These are phyloP conservation scores for Listrodromus nycthemerus DNA, from an alignment of 2,888 invertebrate species.

Conservation along the genomic window DNA sequence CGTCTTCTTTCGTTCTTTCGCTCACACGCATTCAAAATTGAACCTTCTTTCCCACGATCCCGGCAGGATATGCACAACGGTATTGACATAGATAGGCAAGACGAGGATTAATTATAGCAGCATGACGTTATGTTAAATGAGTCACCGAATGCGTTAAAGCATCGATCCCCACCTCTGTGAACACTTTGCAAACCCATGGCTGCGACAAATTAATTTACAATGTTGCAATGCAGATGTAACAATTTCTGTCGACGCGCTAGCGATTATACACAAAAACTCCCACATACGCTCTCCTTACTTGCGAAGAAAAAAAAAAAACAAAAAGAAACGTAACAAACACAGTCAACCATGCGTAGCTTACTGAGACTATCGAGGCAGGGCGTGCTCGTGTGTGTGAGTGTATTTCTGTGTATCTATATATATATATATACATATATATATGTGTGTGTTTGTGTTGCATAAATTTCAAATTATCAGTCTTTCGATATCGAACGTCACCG, in stretches of 20 bases:
- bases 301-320: not conserved
- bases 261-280: constrained; percentile 9
- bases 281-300: constrained; percentile 2
- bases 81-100: constrained; percentile 31
- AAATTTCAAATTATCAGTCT: constrained; percentile 69
- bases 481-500: constrained; percentile 63
- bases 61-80: constrained; percentile 18
- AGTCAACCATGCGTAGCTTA: constrained; percentile 13
- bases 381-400: constrained; percentile 5
- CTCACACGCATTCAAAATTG: not conserved
- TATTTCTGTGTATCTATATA: not conserved
- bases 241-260: not conserved
- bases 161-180: constrained; percentile 17
- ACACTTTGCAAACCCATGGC: not conserved
- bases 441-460: constrained; percentile 46
- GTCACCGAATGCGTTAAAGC: constrained; percentile 14
- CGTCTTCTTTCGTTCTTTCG: not conserved
- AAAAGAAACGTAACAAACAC: constrained; percentile 5
- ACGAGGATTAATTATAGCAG: constrained; percentile 18
- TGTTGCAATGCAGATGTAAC: not conserved
- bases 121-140: not conserved
- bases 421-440: constrained; percentile 12
- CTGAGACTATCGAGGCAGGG: constrained; percentile 28
- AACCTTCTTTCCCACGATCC: not conserved
- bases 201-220: constrained; percentile 7